Base-by-base conservation (phyloP, 35 echinoderm and acorn worm species). In the Chiridota heheva region DNA sequence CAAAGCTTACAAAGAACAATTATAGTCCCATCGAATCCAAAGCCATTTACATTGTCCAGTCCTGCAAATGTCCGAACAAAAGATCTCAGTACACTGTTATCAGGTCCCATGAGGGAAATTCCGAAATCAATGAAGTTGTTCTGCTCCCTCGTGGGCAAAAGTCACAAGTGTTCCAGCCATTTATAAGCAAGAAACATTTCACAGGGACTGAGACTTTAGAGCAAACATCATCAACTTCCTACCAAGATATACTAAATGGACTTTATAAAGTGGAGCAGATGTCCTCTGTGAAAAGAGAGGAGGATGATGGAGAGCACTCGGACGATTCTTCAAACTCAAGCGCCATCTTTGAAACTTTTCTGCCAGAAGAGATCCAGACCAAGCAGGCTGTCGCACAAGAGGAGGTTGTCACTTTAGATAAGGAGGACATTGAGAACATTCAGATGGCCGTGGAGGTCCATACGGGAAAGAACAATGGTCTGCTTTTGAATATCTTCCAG, bases 1-100 rank as follows among this genome's bases (percentile, higher is more conserved):
- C n/a, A n/a, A n/a, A n/a, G n/a, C n/a, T n/a, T n/a, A n/a, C n/a
- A n/a, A n/a, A n/a, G n/a, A n/a, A n/a, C n/a, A n/a, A n/a, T n/a
- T n/a, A n/a, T n/a, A n/a, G 78, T 89, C 53, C 44, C 86, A 72
- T 82, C 86, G 74, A 68, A 69, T 51, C 79, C 78, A 32, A 81
- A 81, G 29, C 74, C 77, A 17, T 80, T 89, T 57, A 88, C 85
- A 48, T 84, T 93, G 29, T 82, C 85, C 10, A 72, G 84, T 13
- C 90, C 90, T 2, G 82, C 82, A 77, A 82, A 82, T 55, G 79
- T 93, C 16, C 69, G 82, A 80, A 88, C 30, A 93, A 83, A 44
- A 42, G 85, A 22, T 93, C 90, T 32, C 73, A 81, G 22, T 93
- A 88, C 86, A 98, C 95, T 15, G 85, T 98, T 16, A 98, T 98